Evolutionary conservation across 2,113 vertebrate species (phyloP).

Genomic region (Bettongia penicillata): DNA sequence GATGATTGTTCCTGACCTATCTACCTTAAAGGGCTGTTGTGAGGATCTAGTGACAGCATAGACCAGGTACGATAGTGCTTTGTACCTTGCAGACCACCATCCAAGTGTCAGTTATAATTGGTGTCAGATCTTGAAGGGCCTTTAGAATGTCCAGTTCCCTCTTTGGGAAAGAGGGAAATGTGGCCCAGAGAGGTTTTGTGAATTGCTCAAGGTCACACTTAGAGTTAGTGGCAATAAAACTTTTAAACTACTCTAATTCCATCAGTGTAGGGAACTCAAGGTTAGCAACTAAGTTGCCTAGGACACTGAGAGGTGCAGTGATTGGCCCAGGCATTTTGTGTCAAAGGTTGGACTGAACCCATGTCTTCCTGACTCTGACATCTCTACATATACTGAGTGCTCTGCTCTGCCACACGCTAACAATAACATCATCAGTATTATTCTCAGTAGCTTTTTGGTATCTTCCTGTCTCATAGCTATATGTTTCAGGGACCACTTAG

Average conservation of each 20-base stretch:
- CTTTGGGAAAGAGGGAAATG: constrained; percentile 2
- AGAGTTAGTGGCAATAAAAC: background rate
- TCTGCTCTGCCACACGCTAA: background rate
- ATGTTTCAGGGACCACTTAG: background rate
- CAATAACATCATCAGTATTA: background rate
- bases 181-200: background rate
- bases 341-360: background rate
- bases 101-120: background rate
- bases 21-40: background rate
- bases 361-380: background rate
- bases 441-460: background rate
- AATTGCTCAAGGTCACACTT: background rate
- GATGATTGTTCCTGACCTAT: background rate
- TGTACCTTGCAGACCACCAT: background rate
- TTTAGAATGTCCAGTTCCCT: background rate
- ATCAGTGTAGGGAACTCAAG: background rate
- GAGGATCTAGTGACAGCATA: background rate
- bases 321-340: background rate
- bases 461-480: background rate
- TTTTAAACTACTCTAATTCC: background rate
- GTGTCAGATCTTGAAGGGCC: background rate
- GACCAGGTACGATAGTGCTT: background rate
- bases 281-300: background rate
- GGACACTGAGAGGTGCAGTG: background rate
- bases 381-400: background rate